Conservation (phyloP, 2,113 vertebrate genomes). For the Pandion haliaetus region DNA sequence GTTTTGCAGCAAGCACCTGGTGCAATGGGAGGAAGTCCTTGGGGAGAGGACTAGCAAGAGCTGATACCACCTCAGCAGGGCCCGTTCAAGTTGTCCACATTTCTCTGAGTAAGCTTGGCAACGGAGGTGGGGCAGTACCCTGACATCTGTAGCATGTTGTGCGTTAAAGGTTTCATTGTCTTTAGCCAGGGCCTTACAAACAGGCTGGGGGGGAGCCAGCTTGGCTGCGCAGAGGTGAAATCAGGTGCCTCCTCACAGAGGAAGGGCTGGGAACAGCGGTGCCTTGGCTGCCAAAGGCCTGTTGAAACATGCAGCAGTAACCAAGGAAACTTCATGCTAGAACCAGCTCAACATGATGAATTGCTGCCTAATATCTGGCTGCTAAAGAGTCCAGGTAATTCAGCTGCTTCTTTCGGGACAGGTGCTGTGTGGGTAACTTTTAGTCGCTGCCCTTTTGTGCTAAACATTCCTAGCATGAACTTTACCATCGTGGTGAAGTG, state of each 20-base stretch:
- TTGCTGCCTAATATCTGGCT: not conserved
- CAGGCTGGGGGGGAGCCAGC: no score
- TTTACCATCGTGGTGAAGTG: rapidly evolving
- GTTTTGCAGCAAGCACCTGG: not conserved
- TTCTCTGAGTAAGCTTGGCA: not conserved
- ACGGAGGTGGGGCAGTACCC: not conserved
- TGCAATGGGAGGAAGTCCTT: not conserved
- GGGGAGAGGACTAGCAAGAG: not conserved
- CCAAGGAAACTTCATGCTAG: conserved; percentile 34
- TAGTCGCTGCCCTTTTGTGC: not conserved
- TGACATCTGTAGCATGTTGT: not conserved
- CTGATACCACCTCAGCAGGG: not conserved
- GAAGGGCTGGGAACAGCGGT: not conserved
- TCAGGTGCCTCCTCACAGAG: not conserved
- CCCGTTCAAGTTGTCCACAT: rapidly evolving
- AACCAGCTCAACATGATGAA: not conserved
- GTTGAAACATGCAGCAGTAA: not conserved
- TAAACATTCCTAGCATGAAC: not conserved
- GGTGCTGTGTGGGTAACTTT: not conserved
- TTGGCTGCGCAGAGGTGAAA: not conserved
- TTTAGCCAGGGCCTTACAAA: not conserved
- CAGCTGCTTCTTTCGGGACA: not conserved
- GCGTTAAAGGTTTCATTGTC: not conserved
- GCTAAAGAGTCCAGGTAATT: not conserved
- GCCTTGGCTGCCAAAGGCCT: not conserved